These are phyloP conservation scores for Chaetorhynchus papuensis DNA, from an alignment of 2,113 vertebrate species.

Conservation along the genomic window DNA sequence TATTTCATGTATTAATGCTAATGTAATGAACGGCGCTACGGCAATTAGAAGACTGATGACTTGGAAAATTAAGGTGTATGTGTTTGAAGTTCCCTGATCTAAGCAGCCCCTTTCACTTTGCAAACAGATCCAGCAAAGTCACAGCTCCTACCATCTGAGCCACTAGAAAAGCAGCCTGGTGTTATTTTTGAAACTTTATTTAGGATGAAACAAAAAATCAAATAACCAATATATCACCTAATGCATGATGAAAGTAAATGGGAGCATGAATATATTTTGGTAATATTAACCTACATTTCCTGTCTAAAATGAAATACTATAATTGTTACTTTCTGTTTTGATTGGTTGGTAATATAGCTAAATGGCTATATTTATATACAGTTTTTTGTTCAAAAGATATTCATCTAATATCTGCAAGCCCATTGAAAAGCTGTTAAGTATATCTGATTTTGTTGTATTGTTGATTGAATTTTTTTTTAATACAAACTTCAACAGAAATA, in stretches of 20 bases:
- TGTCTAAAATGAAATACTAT: background rate
- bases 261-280: background rate
- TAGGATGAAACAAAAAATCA: background rate
- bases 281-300: background rate
- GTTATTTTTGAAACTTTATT: background rate
- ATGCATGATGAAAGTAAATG: background rate
- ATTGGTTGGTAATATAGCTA: background rate
- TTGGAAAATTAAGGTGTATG: slow-evolving; percentile 72
- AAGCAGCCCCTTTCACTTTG: slow-evolving; percentile 21
- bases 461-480: background rate
- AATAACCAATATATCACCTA: background rate
- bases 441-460: background rate
- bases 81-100: slow-evolving; percentile 52
- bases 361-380: background rate
- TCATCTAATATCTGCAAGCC: background rate
- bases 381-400: background rate
- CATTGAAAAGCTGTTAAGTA: background rate
- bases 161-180: background rate
- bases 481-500: background rate
- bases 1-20: slow-evolving; percentile 73
- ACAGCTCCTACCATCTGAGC: background rate
- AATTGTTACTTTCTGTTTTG: background rate
- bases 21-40: slow-evolving; percentile 70
- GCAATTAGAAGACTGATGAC: slow-evolving; percentile 75
- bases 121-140: background rate